Conservation (phyloP, 1,140 invertebrate species). For the Potamilus streckersoni region DNA sequence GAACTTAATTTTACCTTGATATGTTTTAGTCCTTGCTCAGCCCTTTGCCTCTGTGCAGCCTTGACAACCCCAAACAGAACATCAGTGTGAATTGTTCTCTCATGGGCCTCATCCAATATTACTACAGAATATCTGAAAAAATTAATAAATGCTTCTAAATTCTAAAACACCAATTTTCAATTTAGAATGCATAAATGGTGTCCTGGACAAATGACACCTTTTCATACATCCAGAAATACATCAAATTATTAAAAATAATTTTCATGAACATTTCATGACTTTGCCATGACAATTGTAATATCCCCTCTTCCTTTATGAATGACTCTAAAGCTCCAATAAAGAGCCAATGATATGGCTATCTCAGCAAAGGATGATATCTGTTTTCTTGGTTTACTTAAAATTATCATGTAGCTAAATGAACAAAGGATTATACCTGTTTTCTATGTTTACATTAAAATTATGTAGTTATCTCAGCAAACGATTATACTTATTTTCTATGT, state of each 20-base stretch:
- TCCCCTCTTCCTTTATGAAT: no score
- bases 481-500: no score
- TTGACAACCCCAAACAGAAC: constrained; percentile 88
- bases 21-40: constrained; percentile 42
- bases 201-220: no score
- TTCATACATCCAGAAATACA: neutral
- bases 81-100: constrained; percentile 95
- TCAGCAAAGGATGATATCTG: no score
- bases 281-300: no score
- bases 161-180: constrained; percentile 68
- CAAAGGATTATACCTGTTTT: no score
- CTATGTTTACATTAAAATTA: no score
- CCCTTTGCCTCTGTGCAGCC: constrained; percentile 64
- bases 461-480: no score
- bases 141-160: constrained; percentile 71
- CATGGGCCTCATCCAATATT: constrained; percentile 97
- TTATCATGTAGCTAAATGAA: no score
- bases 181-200: neutral
- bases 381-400: no score
- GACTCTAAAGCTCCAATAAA: no score
- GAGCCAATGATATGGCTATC: no score
- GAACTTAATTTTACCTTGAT: constrained; percentile 47
- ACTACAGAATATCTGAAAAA: constrained; percentile 82
- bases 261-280: constrained; percentile 4
- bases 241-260: neutral